phyloP scores from a whole-genome alignment of 2,888 invertebrate species.

The Ophioninae sp. region DNA sequence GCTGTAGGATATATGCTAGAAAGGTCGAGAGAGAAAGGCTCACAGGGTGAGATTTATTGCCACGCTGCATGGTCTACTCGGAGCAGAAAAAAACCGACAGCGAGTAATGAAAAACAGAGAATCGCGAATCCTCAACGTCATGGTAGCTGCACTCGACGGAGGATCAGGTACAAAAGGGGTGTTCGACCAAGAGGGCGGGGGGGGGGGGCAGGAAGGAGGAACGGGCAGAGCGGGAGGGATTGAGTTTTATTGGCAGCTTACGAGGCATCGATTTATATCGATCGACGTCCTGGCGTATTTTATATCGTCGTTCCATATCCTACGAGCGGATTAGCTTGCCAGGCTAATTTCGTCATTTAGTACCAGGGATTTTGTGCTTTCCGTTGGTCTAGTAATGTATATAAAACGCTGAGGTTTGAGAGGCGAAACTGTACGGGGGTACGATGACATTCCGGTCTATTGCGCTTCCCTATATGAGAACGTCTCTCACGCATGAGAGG shows the following conservation, averaged over 20 bases:
- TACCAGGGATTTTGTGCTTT: constrained; percentile 37
- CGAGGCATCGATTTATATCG: constrained; percentile 39
- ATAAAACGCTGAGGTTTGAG: constrained; percentile 1
- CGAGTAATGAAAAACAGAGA: constrained; percentile 53
- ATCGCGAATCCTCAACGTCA: constrained; percentile 54
- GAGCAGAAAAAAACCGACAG: constrained; percentile 54
- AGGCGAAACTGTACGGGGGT: neutral
- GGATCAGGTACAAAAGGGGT: neutral
- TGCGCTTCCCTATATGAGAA: constrained; percentile 21
- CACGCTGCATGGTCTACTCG: constrained; percentile 53
- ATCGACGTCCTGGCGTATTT: constrained; percentile 35
- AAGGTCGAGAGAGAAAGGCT: constrained; percentile 21
- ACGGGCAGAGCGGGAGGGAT: neutral
- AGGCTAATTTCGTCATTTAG: constrained; percentile 62
- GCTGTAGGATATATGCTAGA: neutral
- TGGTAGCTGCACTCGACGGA: constrained; percentile 5
- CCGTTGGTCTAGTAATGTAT: constrained; percentile 36
- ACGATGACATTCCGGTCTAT: neutral
- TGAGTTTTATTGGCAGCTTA: constrained; percentile 54
- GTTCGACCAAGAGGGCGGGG: neutral
- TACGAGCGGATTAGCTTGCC: constrained; percentile 49
- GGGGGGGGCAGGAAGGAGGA: neutral
- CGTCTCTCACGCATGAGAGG: constrained; percentile 42
- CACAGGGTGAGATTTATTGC: constrained; percentile 57
- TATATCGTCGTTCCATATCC: constrained; percentile 25